phyloP scores from a whole-genome alignment of 2,797 vertebrate genomes.

The Alosa sapidissima region DNA sequence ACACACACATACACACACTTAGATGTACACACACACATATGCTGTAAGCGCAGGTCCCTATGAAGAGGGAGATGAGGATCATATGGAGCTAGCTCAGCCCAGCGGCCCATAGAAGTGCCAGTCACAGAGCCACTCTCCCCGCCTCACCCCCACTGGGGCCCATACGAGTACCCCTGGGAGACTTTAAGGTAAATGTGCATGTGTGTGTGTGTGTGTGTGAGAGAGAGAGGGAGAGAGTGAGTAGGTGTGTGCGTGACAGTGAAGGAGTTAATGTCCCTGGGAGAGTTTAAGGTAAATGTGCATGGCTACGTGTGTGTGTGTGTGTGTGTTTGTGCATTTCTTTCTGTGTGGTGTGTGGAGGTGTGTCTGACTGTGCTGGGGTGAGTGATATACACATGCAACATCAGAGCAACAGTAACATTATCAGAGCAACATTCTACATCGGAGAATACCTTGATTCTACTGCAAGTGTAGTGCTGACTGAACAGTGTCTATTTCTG shows the following conservation, averaged over 20 bases:
- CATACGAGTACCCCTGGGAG: background rate
- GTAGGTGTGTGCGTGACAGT: background rate
- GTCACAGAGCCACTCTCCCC: background rate
- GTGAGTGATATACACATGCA: background rate
- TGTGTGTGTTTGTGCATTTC: background rate
- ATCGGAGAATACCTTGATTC: background rate
- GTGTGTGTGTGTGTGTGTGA: background rate
- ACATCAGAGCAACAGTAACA: background rate
- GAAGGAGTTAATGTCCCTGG: too few relatives aligned
- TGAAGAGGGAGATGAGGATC: background rate
- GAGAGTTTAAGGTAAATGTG: background rate
- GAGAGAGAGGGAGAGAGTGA: too few relatives aligned
- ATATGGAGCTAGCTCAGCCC: background rate
- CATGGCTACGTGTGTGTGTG: background rate
- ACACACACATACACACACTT: conserved; percentile 6
- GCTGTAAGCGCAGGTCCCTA: background rate
- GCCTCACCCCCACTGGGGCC: background rate
- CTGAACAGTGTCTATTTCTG: background rate
- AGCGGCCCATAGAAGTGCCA: background rate
- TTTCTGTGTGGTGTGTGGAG: background rate
- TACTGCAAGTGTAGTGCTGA: background rate
- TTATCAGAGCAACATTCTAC: background rate
- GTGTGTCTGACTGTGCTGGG: too few relatives aligned
- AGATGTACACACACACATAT: background rate
- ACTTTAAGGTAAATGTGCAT: background rate